phyloP scores from a whole-genome alignment of 2,797 vertebrate species.

The Holocentrus rufus region DNA sequence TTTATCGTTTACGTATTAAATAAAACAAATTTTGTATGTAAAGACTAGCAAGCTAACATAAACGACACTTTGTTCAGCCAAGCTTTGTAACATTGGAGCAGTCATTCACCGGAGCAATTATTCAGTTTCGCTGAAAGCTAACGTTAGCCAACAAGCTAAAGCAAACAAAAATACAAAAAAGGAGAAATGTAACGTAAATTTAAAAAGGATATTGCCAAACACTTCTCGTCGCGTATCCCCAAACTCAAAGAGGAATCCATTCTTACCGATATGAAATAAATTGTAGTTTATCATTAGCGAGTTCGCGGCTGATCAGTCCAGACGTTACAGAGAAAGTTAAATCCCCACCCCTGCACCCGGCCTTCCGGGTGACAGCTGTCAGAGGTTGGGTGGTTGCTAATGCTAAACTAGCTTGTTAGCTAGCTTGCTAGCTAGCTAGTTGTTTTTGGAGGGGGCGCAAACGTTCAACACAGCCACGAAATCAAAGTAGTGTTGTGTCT shows the following conservation, averaged over 20 bases:
- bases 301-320: slow-evolving; percentile 29
- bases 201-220: slow-evolving; percentile 85
- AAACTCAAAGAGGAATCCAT: slow-evolving; percentile 76
- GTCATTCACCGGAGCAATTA: neutral
- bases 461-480: slow-evolving; percentile 10
- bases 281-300: slow-evolving; percentile 26
- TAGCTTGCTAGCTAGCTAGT: slow-evolving; percentile 31
- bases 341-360: slow-evolving; percentile 63
- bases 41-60: neutral
- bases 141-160: slow-evolving; percentile 60
- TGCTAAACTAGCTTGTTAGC: slow-evolving; percentile 52
- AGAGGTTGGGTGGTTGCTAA: slow-evolving; percentile 27
- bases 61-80: neutral
- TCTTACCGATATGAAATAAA: slow-evolving; percentile 57
- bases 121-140: slow-evolving; percentile 36
- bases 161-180: slow-evolving; percentile 16
- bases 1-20: neutral
- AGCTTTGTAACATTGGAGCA: neutral
- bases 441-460: slow-evolving; percentile 7
- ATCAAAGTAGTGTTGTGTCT: neutral
- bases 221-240: slow-evolving; percentile 73
- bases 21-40: too few relatives aligned
- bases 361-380: slow-evolving; percentile 72
- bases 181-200: slow-evolving; percentile 20
- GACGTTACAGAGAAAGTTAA: slow-evolving; percentile 64